phyloP scores from a whole-genome alignment of 1,140 invertebrate genomes.

The Heliconius eleuchia region DNA sequence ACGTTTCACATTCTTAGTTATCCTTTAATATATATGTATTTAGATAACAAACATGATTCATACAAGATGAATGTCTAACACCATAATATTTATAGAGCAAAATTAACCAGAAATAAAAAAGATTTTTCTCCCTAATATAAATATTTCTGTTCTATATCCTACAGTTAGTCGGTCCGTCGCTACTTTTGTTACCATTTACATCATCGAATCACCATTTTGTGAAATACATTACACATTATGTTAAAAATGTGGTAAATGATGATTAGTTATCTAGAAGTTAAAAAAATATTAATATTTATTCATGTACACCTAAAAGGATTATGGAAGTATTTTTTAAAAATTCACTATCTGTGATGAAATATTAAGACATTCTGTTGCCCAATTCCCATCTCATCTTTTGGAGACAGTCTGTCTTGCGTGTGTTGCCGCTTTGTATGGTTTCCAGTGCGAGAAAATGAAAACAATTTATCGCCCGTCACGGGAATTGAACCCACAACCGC shows the following conservation, averaged over 20 bases:
- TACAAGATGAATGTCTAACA: background rate
- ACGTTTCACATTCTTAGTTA: background rate
- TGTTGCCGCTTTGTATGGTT: too few relatives aligned
- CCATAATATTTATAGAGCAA: conserved; percentile 11
- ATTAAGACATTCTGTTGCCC: too few relatives aligned
- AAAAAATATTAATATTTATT: background rate
- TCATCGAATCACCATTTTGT: background rate
- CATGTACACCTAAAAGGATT: too few relatives aligned
- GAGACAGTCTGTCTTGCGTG: too few relatives aligned
- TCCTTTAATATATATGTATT: background rate
- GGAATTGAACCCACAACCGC: too few relatives aligned
- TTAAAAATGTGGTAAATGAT: background rate
- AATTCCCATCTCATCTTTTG: too few relatives aligned
- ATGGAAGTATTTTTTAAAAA: too few relatives aligned
- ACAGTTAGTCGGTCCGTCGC: background rate
- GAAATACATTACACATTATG: background rate
- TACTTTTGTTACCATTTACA: conserved; percentile 1
- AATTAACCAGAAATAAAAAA: background rate
- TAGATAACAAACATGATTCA: background rate
- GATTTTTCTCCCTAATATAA: background rate
- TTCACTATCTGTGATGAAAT: too few relatives aligned
- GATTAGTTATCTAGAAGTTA: background rate
- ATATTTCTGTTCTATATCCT: background rate
- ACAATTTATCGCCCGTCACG: too few relatives aligned
- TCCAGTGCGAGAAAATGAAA: too few relatives aligned